Base-by-base conservation (phyloP, 2,888 invertebrate genomes). In the Athalia cordata region DNA sequence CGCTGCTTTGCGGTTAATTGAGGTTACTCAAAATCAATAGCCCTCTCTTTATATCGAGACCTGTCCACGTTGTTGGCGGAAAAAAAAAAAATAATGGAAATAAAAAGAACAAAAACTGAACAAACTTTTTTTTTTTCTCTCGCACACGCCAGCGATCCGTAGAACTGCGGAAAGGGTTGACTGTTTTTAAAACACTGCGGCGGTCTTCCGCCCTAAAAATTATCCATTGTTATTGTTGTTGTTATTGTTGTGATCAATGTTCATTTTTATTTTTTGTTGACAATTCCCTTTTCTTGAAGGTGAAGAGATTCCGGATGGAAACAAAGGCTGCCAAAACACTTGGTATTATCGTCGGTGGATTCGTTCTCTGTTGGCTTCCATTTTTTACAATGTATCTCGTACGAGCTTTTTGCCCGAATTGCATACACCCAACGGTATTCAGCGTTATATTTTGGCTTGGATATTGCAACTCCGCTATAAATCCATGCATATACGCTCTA, bases 311-410 rank as follows among this genome's bases (percentile, higher is more conserved):
- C 89, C 94, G 96, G 4, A 97, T 97, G 95, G 98, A 99, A 90
- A 98, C 98, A 0, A 98, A 98, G 91, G 98, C 98, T 0, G 98
- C 98, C 2, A 98, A 98, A 90, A 98, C 98, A 0, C 92, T 99
- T 76, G 98, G 97, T 80, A 98, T 99, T 82, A 99, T 99, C 81
- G 98, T 99, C 4, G 99, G 99, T 0, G 96, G 98, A 66, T 99
- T 99, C 91, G 97, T 98, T 78, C 93, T 96, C 86, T 99, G 99
- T 90, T 99, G 99, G 99, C 93, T 98, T 78, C 98, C 98, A 0
- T 99, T 99, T 92, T 98, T 99, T 92, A 97, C 97, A 66, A 96
- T 98, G 91, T 98, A 98, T 90, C 93, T 98, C 68, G 93, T 98
- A 77, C 93, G 97, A 9, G 98, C 97, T 0, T 98, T 97, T 89